Percentiles rank a stretch among this genome's conserved stretches.
Evolutionary conservation across 2,797 vertebrate genomes (phyloP).

Genomic region (Mionectes olivaceus): DNA sequence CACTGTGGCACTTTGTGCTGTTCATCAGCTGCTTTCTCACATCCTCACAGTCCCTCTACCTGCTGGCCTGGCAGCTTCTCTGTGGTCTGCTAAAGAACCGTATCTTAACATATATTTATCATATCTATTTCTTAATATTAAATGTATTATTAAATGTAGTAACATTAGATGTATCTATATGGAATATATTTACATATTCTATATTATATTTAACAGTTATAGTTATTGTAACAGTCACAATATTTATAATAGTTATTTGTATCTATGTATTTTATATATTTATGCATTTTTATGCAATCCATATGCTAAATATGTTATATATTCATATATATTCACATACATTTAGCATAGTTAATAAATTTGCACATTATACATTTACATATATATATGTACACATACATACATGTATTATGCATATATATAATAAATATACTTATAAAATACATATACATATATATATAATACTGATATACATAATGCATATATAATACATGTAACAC

Average conservation of each 20-base stretch:
- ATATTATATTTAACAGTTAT: too few species aligned
- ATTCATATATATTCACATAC: background rate
- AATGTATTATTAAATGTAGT: background rate
- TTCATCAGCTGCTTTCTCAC: rapidly evolving
- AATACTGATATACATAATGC: too few species aligned
- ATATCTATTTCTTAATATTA: background rate
- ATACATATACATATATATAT: too few species aligned
- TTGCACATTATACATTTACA: too few species aligned
- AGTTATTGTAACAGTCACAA: background rate
- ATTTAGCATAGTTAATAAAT: too few species aligned
- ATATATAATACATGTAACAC: background rate
- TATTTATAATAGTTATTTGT: background rate
- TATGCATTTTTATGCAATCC: too few species aligned
- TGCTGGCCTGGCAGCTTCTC: background rate
- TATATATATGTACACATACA: too few species aligned
- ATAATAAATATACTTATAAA: too few species aligned
- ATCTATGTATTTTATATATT: background rate
- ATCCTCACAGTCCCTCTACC: background rate
- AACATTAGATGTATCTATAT: too few species aligned
- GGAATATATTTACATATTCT: background rate
- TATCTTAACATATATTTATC: background rate
- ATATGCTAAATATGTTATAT: too few species aligned
- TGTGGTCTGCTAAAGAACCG: background rate
- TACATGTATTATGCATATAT: too few species aligned
- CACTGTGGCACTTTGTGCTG: rapidly evolving